phyloP scores from a whole-genome alignment of 2,113 vertebrate species.

The Pipa parva region DNA sequence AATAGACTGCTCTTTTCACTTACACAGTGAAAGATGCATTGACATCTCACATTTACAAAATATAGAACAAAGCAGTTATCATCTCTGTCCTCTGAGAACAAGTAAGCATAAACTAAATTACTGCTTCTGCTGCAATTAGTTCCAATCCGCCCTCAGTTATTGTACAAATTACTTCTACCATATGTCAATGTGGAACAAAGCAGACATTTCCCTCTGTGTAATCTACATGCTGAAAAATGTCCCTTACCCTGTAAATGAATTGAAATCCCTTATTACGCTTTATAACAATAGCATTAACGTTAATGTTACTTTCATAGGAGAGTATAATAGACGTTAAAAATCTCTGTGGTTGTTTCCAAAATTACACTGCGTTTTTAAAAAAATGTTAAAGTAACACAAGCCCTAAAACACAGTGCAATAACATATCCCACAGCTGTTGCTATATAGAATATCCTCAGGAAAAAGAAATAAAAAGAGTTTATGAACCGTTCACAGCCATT shows the following conservation, averaged over 20 bases:
- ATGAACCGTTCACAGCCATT: no score
- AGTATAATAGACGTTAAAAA: slow-evolving; percentile 26
- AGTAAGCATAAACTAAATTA: slow-evolving; percentile 22
- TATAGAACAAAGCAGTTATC: slow-evolving; percentile 28
- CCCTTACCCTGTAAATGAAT: slow-evolving; percentile 12
- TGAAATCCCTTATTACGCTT: slow-evolving; percentile 29
- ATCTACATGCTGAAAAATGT: slow-evolving; percentile 16
- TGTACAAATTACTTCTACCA: slow-evolving; percentile 33
- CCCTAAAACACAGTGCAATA: no score
- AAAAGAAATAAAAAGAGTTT: no score
- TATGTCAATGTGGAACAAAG: slow-evolving; percentile 36
- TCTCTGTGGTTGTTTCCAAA: background rate
- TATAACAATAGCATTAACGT: slow-evolving; percentile 28
- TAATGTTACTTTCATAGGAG: slow-evolving; percentile 10
- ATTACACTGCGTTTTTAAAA: no score
- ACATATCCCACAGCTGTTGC: no score
- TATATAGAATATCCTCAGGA: no score
- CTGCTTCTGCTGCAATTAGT: slow-evolving; percentile 29
- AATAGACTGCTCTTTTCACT: background rate
- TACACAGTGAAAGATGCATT: slow-evolving; percentile 9
- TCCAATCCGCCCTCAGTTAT: slow-evolving; percentile 34
- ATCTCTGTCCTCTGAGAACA: slow-evolving; percentile 19
- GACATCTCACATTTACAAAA: slow-evolving; percentile 14
- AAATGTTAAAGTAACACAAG: no score
- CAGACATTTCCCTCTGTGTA: slow-evolving; percentile 19